Percentiles rank a stretch among this genome's conserved stretches.
These are phyloP conservation scores for Heteromormyrus szaboi DNA, from an alignment of 2,797 vertebrate genomes.

Conservation along the genomic window DNA sequence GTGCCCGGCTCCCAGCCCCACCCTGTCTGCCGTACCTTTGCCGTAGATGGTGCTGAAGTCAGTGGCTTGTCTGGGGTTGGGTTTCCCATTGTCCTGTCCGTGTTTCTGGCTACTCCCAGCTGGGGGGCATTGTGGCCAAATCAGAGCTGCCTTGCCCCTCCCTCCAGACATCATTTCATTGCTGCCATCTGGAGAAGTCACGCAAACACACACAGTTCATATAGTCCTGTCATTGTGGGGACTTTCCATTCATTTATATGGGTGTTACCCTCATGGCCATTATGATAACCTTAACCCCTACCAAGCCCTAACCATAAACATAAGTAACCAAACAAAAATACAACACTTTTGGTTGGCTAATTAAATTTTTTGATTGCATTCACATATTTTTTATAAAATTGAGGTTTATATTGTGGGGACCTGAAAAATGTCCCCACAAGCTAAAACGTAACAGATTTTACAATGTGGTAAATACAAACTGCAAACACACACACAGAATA, in stretches of 20 bases:
- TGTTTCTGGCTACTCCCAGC: neutral
- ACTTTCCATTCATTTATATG: neutral
- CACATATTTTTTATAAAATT: neutral
- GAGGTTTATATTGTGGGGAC: neutral
- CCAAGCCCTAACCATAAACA: neutral
- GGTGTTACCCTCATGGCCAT: neutral
- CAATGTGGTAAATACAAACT: neutral
- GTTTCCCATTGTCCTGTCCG: neutral
- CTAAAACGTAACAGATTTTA: neutral
- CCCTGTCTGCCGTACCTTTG: slow-evolving; percentile 43
- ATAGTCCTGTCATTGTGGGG: neutral
- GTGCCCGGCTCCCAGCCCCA: neutral
- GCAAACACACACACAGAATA: neutral
- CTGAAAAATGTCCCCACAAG: neutral
- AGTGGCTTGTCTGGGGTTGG: neutral
- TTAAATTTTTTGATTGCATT: neutral
- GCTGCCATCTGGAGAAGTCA: neutral
- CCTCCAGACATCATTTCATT: neutral
- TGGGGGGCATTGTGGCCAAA: neutral
- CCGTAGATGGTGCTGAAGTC: slow-evolving; percentile 55
- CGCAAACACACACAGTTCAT: neutral
- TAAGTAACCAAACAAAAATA: neutral
- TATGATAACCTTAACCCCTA: neutral
- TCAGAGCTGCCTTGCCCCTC: neutral
- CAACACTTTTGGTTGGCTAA: neutral